phyloP scores from a whole-genome alignment of 1,140 invertebrate genomes.

The Bombus confusus region DNA sequence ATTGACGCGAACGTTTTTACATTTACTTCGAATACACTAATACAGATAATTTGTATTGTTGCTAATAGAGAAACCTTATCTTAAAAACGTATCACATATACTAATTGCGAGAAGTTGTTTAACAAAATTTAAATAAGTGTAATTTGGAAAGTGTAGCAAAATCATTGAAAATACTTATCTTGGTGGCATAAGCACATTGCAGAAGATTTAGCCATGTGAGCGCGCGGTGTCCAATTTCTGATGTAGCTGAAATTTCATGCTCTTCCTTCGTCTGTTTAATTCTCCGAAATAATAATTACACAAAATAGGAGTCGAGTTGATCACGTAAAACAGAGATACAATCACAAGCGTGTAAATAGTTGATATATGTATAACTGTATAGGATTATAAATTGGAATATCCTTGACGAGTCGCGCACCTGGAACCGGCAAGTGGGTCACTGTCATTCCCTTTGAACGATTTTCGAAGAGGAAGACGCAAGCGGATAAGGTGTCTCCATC shows the following conservation, averaged over 20 bases:
- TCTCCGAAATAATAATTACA: neutral
- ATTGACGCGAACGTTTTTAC: neutral
- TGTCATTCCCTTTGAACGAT: slow-evolving; percentile 47
- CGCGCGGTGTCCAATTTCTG: neutral
- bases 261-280: neutral
- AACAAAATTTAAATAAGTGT: neutral
- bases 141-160: neutral
- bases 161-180: slow-evolving; percentile 33
- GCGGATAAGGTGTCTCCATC: slow-evolving; percentile 28
- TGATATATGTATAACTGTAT: neutral
- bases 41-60: neutral
- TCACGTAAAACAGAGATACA: slow-evolving; percentile 3
- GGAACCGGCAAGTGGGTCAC: slow-evolving; percentile 53
- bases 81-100: neutral
- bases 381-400: neutral
- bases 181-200: no score
- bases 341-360: neutral
- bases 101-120: neutral
- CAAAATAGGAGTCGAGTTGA: neutral
- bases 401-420: neutral
- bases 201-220: neutral
- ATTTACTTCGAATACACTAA: neutral
- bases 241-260: neutral
- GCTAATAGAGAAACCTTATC: neutral
- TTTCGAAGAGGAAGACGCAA: slow-evolving; percentile 40